Evolutionary conservation across 2,113 vertebrate genomes (phyloP).

Genomic region (Melierax canorus): DNA sequence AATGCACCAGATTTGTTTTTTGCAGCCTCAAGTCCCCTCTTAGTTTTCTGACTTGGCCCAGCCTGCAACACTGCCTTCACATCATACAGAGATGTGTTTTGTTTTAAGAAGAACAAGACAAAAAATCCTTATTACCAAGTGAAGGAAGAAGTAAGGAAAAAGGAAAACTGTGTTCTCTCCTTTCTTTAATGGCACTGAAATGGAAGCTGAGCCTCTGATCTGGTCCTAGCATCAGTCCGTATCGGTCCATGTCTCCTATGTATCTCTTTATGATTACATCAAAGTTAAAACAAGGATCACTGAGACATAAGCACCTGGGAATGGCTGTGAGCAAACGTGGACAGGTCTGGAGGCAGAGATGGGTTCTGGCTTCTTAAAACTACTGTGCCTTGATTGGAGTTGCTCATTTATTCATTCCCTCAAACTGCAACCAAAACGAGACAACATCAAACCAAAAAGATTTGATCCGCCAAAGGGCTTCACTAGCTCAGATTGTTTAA

Average conservation of each 20-base stretch:
- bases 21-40: not conserved
- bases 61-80: not conserved
- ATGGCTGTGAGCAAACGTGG: not conserved
- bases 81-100: not conserved
- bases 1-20: not conserved
- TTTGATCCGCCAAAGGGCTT: not conserved
- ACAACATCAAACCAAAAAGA: not conserved
- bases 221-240: not conserved
- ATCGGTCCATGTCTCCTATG: rapidly evolving
- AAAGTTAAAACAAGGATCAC: not conserved
- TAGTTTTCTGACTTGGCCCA: not conserved
- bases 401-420: not conserved
- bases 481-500: not conserved
- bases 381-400: not conserved
- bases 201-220: not conserved
- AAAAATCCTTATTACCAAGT: not conserved
- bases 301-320: not conserved
- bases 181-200: not conserved
- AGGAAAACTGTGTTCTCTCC: not conserved
- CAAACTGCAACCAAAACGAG: not conserved
- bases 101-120: not conserved
- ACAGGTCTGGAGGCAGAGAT: not conserved
- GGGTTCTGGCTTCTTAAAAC: not conserved
- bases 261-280: not conserved
- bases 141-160: not conserved